These are phyloP conservation scores for Myotis davidii DNA, from an alignment of 2,113 vertebrate species.

Conservation along the genomic window DNA sequence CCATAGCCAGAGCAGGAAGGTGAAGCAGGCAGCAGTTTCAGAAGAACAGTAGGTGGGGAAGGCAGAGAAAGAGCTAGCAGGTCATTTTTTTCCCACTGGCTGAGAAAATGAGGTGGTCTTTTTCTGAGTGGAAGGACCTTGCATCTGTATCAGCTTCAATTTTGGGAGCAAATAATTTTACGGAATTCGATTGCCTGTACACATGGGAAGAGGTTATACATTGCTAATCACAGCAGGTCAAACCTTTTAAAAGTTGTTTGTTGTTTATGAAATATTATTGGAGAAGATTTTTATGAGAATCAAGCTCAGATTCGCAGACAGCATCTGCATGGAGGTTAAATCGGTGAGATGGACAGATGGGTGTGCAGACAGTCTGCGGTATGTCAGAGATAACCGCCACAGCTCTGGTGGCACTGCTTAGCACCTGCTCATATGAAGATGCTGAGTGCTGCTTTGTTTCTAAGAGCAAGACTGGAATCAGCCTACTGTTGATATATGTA, in stretches of 20 bases:
- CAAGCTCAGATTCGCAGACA: constrained; percentile 52
- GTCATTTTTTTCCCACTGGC: background rate
- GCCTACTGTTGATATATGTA: background rate
- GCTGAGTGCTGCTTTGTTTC: background rate
- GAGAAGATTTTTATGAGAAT: background rate
- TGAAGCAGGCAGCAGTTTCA: background rate
- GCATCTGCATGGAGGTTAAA: background rate
- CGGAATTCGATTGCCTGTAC: constrained; percentile 68
- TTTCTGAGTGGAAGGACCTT: background rate
- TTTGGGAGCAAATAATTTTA: constrained; percentile 67
- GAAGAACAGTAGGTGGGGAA: background rate
- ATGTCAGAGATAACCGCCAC: background rate
- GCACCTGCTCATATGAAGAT: background rate
- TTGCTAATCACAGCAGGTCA: constrained; percentile 60
- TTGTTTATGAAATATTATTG: constrained; percentile 54
- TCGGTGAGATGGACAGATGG: background rate
- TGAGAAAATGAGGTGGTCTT: background rate
- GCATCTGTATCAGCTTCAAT: constrained; percentile 5
- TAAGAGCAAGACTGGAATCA: background rate
- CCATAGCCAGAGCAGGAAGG: background rate
- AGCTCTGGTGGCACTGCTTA: background rate
- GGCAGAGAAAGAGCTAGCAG: background rate
- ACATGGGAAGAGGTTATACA: background rate
- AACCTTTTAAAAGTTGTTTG: constrained; percentile 47
- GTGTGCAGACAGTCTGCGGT: background rate